Evolutionary conservation across 1,140 invertebrate species (phyloP).

Genomic region (Procambarus clarkii): DNA sequence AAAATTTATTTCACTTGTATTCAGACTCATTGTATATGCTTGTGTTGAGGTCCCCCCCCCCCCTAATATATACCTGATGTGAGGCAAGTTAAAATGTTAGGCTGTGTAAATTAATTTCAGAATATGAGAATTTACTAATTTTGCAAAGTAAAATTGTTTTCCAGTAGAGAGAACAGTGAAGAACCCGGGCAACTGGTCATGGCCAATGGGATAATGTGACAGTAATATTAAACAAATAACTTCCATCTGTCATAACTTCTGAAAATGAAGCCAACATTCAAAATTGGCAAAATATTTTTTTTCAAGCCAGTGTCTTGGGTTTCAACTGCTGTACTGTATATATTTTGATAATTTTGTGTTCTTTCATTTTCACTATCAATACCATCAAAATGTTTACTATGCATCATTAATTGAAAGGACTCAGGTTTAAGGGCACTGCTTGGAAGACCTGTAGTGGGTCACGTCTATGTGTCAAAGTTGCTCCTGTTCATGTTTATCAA

Average conservation of each 20-base stretch:
- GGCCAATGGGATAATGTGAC: not conserved
- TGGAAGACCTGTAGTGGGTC: not conserved
- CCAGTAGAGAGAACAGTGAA: not conserved
- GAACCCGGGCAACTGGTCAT: not conserved
- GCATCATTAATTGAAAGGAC: not conserved
- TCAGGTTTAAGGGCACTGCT: conserved; percentile 12
- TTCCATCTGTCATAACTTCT: not conserved
- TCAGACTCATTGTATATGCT: too few relatives aligned
- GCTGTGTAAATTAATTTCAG: not conserved
- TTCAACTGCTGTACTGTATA: not conserved
- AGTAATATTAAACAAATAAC: not conserved
- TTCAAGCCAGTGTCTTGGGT: not conserved
- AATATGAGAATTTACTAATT: not conserved
- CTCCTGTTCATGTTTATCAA: not conserved
- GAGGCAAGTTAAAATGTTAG: not conserved
- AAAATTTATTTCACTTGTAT: too few relatives aligned
- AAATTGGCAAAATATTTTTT: not conserved
- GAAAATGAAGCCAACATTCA: not conserved
- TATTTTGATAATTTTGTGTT: not conserved
- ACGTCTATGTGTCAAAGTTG: not conserved
- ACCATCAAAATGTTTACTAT: conserved; percentile 9
- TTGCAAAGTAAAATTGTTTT: not conserved
- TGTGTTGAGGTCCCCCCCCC: too few relatives aligned
- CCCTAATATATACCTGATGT: too few relatives aligned
- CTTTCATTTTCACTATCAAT: not conserved